phyloP scores from a whole-genome alignment of 2,888 invertebrate species.

The Zygogramma bicolorata region DNA sequence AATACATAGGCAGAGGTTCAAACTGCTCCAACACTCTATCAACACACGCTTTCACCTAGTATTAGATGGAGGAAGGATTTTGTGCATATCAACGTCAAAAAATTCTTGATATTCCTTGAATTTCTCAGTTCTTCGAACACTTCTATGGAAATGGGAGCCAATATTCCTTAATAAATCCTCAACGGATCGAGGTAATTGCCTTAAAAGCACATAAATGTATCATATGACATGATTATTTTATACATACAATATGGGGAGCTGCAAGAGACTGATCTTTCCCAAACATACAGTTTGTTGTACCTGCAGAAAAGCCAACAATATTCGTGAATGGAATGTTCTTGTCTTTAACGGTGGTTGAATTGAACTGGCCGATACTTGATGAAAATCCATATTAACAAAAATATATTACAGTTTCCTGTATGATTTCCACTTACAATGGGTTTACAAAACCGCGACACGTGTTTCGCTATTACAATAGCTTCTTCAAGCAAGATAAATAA shows the following conservation, averaged over 20 bases:
- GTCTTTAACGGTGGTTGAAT: neutral
- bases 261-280: slow-evolving; percentile 14
- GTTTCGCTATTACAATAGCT: no score
- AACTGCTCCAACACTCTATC: slow-evolving; percentile 23
- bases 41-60: slow-evolving; percentile 22
- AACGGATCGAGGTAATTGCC: slow-evolving; percentile 19
- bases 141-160: slow-evolving; percentile 18
- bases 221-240: slow-evolving; percentile 25
- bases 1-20: slow-evolving; percentile 6
- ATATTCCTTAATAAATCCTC: slow-evolving; percentile 19
- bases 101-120: slow-evolving; percentile 12
- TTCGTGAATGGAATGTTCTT: slow-evolving; percentile 40
- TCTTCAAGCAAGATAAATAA: no score
- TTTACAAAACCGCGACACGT: no score
- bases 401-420: no score
- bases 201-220: slow-evolving; percentile 22
- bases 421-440: no score
- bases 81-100: slow-evolving; percentile 15
- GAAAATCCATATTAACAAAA: no score
- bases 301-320: slow-evolving; percentile 31
- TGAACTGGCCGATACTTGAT: no score
- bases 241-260: slow-evolving; percentile 15
- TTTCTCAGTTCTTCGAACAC: neutral
- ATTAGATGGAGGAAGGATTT: slow-evolving; percentile 20
- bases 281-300: slow-evolving; percentile 25